Base-by-base conservation (phyloP, 2,888 invertebrate genomes). In the Panorpa germanica region DNA sequence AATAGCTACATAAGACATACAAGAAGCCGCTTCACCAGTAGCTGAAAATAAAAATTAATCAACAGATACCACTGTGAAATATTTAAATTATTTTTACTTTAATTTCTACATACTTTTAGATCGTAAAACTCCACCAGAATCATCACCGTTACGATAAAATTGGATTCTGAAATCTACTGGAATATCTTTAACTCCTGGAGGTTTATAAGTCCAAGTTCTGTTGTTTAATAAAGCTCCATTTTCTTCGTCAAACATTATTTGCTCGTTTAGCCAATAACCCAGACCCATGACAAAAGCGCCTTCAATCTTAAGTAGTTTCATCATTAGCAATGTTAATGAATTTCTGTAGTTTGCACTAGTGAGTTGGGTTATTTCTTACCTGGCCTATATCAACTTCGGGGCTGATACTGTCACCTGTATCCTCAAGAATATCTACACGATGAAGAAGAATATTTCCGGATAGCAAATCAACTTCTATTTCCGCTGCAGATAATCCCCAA, bases 201-300 rank as follows among this genome's bases (percentile, higher is more conserved):
- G 64, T 45, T 72, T 71, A 47, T 77, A 77, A 10, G 58, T 66
- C 80, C 81, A 82, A 2, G 80, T 76, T 14, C 71, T 57, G 42
- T 70, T 59, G 1, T 77, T 76, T 3, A 73, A 51, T 6, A 76
- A 51, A 29, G 59, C 52, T 0, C 78, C 81, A 8, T 63, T 55
- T 5, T 45, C 40, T 4, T 55, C 46, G 33, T 68, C 63, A 44
- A 65, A 70, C 5, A 63, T 45, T 19, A 78, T 44, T 31, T 68
- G 61, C 46, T 82, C 81, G 0, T 59, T 58, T 0, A 74, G 70
- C 65, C 70, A 77, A 29, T 72, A 66, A 2, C 83, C 83, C 1
- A 57, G 47, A 34, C 59, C 76, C 74, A 75, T 74, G 1, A 72
- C 45, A 44, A 76, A 76, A 0, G 74, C 73, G 1, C 80, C 80